Conservation (phyloP, 2,888 invertebrate genomes). For the Tethea ocularis region DNA sequence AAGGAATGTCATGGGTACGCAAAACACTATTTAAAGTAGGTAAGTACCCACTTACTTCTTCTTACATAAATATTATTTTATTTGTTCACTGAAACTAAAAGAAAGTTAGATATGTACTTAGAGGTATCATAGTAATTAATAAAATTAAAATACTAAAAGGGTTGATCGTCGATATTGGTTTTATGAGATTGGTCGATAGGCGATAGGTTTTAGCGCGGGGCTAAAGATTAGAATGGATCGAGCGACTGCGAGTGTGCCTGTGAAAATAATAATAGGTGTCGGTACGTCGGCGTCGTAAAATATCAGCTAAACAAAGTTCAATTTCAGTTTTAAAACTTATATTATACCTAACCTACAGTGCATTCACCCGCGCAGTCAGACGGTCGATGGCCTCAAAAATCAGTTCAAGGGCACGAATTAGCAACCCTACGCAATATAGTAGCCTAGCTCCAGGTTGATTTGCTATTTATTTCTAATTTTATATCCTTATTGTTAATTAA, state of each 20-base stretch:
- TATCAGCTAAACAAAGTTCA: constrained; percentile 18
- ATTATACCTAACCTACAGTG: constrained; percentile 12
- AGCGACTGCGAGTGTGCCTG: background rate
- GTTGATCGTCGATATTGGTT: too few relatives aligned
- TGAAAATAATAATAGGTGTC: background rate
- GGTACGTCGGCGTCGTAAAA: background rate
- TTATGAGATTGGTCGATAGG: too few relatives aligned
- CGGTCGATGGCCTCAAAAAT: constrained; percentile 39
- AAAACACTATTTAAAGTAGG: too few relatives aligned
- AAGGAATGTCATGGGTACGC: too few relatives aligned
- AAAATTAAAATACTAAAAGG: too few relatives aligned
- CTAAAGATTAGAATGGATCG: background rate
- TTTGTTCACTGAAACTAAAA: too few relatives aligned
- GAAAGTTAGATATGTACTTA: too few relatives aligned
- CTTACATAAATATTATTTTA: too few relatives aligned
- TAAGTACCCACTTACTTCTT: too few relatives aligned
- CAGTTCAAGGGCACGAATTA: constrained; percentile 31
- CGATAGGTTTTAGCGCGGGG: too few relatives aligned
- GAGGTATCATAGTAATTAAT: too few relatives aligned
- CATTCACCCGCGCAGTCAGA: constrained; percentile 33
- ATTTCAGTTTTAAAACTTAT: constrained; percentile 19
- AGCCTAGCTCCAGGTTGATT: background rate
- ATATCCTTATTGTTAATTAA: background rate
- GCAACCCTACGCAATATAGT: background rate
- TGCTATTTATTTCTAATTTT: background rate